Evolutionary conservation across 2,888 invertebrate species (phyloP).

Genomic region (Mechanitis messenoides): DNA sequence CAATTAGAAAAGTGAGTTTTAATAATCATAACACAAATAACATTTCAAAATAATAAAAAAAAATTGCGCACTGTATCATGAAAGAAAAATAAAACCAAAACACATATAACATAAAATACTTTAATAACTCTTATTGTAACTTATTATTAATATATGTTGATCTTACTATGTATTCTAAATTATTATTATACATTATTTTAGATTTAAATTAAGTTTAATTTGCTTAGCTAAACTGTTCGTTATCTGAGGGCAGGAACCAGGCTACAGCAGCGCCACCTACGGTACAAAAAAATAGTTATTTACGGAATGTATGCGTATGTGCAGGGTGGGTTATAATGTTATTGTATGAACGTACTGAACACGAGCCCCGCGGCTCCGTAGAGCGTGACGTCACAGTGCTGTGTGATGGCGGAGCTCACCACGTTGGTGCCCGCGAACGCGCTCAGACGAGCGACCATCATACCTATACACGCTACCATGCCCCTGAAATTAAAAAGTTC

Average conservation of each 20-base stretch:
- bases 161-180: too few relatives aligned
- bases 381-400: constrained; percentile 47
- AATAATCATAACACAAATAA: too few relatives aligned
- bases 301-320: neutral
- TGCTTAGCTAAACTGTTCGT: constrained; percentile 9
- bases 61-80: too few relatives aligned
- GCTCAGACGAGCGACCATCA: constrained; percentile 66
- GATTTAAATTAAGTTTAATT: neutral
- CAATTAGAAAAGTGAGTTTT: too few relatives aligned
- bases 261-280: constrained; percentile 48
- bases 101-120: too few relatives aligned
- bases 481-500: constrained; percentile 40
- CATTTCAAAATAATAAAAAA: too few relatives aligned
- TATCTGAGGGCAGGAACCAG: constrained; percentile 41
- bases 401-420: constrained; percentile 51
- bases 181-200: neutral
- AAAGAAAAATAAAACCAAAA: too few relatives aligned
- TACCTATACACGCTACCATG: constrained; percentile 65
- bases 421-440: constrained; percentile 62
- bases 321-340: neutral
- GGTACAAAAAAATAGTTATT: constrained; percentile 14
- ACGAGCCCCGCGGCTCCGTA: constrained; percentile 54
- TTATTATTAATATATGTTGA: too few relatives aligned
- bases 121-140: too few relatives aligned
- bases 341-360: constrained; percentile 44